These are phyloP conservation scores for Tetrax tetrax DNA, from an alignment of 2,113 vertebrate genomes.

Conservation along the genomic window DNA sequence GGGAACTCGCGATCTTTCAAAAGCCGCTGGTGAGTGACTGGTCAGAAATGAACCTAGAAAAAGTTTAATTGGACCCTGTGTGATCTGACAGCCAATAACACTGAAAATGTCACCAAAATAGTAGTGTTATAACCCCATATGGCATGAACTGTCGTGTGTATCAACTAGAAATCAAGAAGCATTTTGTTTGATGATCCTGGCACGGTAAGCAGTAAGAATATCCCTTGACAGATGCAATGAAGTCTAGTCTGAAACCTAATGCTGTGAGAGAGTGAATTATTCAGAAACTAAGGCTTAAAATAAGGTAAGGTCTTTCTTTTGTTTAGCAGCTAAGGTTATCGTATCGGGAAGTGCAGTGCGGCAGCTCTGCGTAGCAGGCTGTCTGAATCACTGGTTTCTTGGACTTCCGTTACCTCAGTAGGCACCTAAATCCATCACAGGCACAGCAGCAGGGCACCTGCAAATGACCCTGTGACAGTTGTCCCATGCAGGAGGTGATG, in stretches of 20 bases:
- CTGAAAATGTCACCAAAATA: not conserved
- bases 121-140: not conserved
- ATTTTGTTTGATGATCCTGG: not conserved
- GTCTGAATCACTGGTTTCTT: not conserved
- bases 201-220: not conserved
- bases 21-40: not conserved
- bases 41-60: not conserved
- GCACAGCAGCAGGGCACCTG: too few relatives aligned
- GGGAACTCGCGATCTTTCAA: not conserved
- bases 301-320: not conserved
- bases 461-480: not conserved
- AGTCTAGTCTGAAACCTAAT: not conserved
- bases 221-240: not conserved
- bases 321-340: not conserved
- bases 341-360: accelerated
- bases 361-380: not conserved
- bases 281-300: not conserved
- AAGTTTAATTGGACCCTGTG: not conserved
- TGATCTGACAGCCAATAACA: not conserved
- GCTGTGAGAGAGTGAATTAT: not conserved
- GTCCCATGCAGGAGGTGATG: accelerated
- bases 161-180: not conserved
- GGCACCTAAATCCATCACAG: accelerated
- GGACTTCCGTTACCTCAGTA: not conserved
- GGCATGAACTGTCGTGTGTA: not conserved